These are phyloP conservation scores for Amitus sp. DNA, from an alignment of 2,888 invertebrate species.

Conservation along the genomic window DNA sequence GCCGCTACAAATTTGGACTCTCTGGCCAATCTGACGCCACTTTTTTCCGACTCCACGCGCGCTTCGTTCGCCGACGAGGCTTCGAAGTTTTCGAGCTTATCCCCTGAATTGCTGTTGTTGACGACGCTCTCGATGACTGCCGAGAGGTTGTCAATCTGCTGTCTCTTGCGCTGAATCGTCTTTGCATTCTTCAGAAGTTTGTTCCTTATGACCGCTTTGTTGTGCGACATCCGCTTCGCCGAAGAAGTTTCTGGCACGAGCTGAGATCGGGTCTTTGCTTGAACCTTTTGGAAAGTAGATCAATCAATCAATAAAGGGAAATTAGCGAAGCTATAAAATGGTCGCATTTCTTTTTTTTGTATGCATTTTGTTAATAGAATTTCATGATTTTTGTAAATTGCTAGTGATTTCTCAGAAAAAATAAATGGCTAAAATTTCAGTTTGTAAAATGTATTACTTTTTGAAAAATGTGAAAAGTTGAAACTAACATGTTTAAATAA, in stretches of 20 bases:
- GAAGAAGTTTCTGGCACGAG: conserved; percentile 48
- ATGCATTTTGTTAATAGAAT: no score
- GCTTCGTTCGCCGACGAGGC: conserved; percentile 7
- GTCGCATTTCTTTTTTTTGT: no score
- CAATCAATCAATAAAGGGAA: no score
- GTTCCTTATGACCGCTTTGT: conserved; percentile 58
- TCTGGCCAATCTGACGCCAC: conserved; percentile 26
- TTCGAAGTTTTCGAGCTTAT: background rate
- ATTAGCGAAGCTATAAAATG: no score
- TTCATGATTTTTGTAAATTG: no score
- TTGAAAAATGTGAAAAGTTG: no score
- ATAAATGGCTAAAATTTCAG: no score
- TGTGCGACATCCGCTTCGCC: conserved; percentile 44
- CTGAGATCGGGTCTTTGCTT: conserved; percentile 53
- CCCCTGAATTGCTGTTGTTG: conserved; percentile 16
- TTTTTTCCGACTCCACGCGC: conserved; percentile 25
- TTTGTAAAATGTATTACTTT: no score
- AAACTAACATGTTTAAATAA: no score
- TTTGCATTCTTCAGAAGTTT: conserved; percentile 62
- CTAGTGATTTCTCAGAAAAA: no score
- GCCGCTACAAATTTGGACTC: no score
- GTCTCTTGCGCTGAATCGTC: conserved; percentile 57
- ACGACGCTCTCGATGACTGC: conserved; percentile 57
- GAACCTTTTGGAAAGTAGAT: no score
- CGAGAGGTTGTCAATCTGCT: conserved; percentile 54